phyloP scores from a whole-genome alignment of 2,888 invertebrate genomes.

The Cacoxenus indagator region DNA sequence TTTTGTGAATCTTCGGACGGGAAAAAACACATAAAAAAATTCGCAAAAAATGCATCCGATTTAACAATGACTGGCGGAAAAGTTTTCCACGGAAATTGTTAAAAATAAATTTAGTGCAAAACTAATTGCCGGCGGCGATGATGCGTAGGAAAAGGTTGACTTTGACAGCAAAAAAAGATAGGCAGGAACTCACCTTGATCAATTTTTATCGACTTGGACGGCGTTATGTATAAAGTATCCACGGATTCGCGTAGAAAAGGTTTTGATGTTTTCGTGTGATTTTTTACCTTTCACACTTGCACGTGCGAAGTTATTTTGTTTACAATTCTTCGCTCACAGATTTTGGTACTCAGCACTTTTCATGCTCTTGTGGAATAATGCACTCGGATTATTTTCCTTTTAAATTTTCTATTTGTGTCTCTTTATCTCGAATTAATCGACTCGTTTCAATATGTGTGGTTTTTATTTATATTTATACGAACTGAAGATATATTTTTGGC shows the following conservation, averaged over 20 bases:
- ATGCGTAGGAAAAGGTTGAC: slow-evolving; percentile 24
- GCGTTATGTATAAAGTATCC: neutral
- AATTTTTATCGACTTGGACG: slow-evolving; percentile 9
- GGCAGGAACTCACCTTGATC: slow-evolving; percentile 49
- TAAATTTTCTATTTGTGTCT: neutral
- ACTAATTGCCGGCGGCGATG: slow-evolving; percentile 46
- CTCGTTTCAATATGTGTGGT: slow-evolving; percentile 19
- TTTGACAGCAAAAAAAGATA: slow-evolving; percentile 1
- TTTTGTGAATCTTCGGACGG: slow-evolving; percentile 1
- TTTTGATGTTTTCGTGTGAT: slow-evolving; percentile 22
- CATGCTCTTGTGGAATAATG: neutral
- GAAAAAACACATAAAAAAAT: slow-evolving; percentile 11
- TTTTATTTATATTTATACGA: slow-evolving; percentile 21
- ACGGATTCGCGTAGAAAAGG: slow-evolving; percentile 40
- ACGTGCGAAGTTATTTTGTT: neutral
- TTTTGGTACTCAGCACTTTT: slow-evolving; percentile 8
- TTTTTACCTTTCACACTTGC: slow-evolving; percentile 24
- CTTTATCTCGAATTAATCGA: neutral
- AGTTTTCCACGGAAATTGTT: slow-evolving; percentile 54
- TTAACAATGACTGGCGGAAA: neutral
- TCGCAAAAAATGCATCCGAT: neutral
- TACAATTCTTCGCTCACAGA: slow-evolving; percentile 23
- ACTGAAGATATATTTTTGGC: neutral
- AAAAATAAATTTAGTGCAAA: slow-evolving; percentile 62
- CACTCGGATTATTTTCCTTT: neutral